Base-by-base conservation (phyloP, 2,888 invertebrate species). In the Lasioglossum zephyrum region DNA sequence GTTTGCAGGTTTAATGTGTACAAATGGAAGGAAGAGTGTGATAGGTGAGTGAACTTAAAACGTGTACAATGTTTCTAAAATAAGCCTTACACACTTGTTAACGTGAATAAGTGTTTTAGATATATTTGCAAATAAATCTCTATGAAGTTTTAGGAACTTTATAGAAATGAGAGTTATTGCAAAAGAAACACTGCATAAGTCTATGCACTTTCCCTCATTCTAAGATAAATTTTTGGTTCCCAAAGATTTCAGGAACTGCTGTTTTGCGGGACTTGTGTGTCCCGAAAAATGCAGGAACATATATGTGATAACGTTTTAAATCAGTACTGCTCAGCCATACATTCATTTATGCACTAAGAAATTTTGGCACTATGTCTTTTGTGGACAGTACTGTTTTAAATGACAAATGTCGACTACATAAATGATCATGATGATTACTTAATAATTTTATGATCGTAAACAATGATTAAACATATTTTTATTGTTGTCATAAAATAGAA, bases 1-100 rank as follows among this genome's bases (percentile, higher is more conserved):
- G 72, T 83, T 87, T 47, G 9, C 80, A 88, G 87, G 77, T 83
- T 74, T 80, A 26, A 39, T 66, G 60, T 83, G 63, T 83, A 75
- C 81, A 79, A 78, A 73, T n/a, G 77, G 77, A 36, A 57, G 36
- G 63, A 86, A 82, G 49, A 74, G 80, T 80, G 70, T 77, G 39
- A 9, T 85, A 77, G 75, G 85, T 87, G 60, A 88, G 83, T 83
- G 73, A 73, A 70, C 6, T 60, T 72, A 26, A 69, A 66, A 74
- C n/a, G n/a, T 79, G 70, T 73, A 85, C 26, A 84, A 63, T 66
- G 22, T 80, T 79, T 75, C 60, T 41, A 81, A 72, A 77, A 60
- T 82, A 76, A 84, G 77, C 70, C 69, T 84, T 81, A 81, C n/a
- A 16, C 13, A 57, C 57, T 77, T 44, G 16, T 36, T 57, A 53